phyloP scores from a whole-genome alignment of 2,797 vertebrate species.

The Pangasius djambal region DNA sequence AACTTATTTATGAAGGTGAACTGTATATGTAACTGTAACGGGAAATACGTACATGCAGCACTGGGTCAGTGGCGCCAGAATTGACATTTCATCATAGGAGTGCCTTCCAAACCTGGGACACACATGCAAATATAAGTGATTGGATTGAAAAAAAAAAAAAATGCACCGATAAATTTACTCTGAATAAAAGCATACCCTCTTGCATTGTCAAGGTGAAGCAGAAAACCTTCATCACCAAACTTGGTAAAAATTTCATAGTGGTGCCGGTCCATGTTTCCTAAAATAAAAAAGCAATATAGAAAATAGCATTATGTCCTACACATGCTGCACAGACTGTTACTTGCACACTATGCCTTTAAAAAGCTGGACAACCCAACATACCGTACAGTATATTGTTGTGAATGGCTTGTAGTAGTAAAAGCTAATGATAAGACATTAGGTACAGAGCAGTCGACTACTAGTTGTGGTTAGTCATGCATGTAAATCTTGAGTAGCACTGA shows the following conservation, averaged over 20 bases:
- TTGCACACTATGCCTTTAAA: not conserved
- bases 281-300: not conserved
- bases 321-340: not conserved
- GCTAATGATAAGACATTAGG: not conserved
- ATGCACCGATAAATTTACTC: not conserved
- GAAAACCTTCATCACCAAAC: constrained; percentile 92
- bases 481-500: not conserved
- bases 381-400: not conserved
- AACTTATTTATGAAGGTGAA: not conserved
- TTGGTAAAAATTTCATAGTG: constrained; percentile 96
- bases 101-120: constrained; percentile 86
- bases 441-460: not conserved
- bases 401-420: not conserved
- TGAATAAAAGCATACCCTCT: constrained; percentile 82
- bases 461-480: not conserved
- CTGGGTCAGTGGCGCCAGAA: constrained; percentile 89
- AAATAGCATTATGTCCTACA: not conserved
- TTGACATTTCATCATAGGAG: constrained; percentile 88
- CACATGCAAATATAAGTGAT: constrained; percentile 15
- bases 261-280: constrained; percentile 98
- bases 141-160: not conserved
- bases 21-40: not conserved
- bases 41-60: constrained; percentile 87
- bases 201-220: constrained; percentile 93
- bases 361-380: not conserved